A percentile compares a stretch with the other conserved stretches of the same genome.
Conservation (phyloP, 2,888 invertebrate genomes). For the Dryomyza anilis region DNA sequence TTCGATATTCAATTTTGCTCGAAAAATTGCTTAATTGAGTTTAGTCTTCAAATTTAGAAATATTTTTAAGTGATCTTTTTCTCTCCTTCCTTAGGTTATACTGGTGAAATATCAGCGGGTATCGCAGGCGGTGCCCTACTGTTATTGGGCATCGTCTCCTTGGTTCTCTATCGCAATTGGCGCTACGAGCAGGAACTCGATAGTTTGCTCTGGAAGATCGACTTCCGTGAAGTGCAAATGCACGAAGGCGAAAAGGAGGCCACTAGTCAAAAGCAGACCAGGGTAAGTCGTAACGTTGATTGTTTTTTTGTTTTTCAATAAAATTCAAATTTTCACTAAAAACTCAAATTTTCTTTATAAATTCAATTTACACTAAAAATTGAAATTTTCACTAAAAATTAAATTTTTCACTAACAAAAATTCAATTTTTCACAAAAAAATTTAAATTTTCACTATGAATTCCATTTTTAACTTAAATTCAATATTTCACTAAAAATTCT, state of each 20-base stretch:
- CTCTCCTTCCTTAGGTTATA: conserved; percentile 68
- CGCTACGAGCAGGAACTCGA: conserved; percentile 92
- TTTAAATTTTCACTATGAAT: no score
- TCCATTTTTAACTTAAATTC: no score
- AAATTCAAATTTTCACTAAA: no score
- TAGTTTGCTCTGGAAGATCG: conserved; percentile 91
- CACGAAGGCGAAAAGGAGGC: conserved; percentile 66
- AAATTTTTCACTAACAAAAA: no score
- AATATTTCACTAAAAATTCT: no score
- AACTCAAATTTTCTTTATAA: no score
- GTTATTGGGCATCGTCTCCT: conserved; percentile 72
- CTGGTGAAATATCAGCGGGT: conserved; percentile 81
- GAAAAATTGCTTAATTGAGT: neutral
- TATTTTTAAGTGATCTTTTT: neutral
- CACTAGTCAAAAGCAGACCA: conserved; percentile 56
- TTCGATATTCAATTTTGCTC: neutral
- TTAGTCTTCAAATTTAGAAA: no score
- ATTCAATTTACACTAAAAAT: no score
- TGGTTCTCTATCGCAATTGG: conserved; percentile 88
- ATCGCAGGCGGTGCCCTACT: conserved; percentile 78
- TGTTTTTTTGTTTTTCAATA: no score
- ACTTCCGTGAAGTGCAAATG: conserved; percentile 85
- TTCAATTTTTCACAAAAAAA: no score
- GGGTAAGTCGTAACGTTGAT: conserved; percentile 48
- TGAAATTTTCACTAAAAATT: no score